Evolutionary conservation across 2,888 invertebrate genomes (phyloP), one percentile per base, ranked within the genome.

Genomic region (Rutpela maculata): DNA sequence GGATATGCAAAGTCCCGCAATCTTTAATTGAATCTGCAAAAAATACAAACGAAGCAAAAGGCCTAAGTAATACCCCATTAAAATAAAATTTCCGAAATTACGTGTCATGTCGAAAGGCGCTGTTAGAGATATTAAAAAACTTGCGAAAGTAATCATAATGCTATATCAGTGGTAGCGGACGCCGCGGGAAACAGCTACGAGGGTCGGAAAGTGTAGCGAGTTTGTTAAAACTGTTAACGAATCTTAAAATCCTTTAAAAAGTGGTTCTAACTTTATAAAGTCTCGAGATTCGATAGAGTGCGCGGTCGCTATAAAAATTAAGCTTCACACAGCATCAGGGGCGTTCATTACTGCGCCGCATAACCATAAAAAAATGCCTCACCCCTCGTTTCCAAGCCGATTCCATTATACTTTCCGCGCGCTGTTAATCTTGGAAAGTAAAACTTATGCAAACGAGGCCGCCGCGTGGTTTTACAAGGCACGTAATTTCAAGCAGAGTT

Each of bases 361-460:
- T 88, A 88, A 88, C 88, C 88, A 87, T 88, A 88, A 88, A 89
- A 89, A 89, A 87, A 79, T 74, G 79, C 84, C 76, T 74, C 81
- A 81, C 80, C 77, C 17, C 60, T 73, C 71, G 63, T 69, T 59
- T 59, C 56, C 68, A 43, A 74, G 69, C 78, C 75, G 86, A 86
- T 89, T 89, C 89, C 88, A 88, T 89, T 88, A 89, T 88, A 88
- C 88, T 88, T 89, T 88, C 87, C 86, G 85, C 85, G 86, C 87
- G 87, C 86, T 89, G 89, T 89, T 90, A 89, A 90, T 90, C 89
- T 89, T 88, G 88, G 88, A 88, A 89, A 89, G 89, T 89, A 89
- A 89, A 90, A 90, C 89, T 89, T 89, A 90, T 89, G 89, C 89
- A 89, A 90, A 90, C 89, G 89, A 89, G 88, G 84, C 88, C 86